Conservation (phyloP, 2,113 vertebrate genomes). For the Malurus elegans region DNA sequence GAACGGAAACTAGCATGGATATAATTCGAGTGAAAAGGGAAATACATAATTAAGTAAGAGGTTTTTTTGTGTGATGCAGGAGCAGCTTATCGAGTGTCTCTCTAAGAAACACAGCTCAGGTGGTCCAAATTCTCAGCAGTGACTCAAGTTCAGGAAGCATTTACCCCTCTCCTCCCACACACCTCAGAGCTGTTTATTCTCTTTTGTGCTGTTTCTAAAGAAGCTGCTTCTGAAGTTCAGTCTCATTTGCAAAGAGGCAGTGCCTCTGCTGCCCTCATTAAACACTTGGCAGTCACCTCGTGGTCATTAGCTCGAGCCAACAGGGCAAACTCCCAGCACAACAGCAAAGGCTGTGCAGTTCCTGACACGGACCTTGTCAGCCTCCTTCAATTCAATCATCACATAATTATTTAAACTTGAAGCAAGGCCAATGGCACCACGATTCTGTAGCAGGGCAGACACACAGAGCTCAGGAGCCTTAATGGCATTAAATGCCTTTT, state of each 20-base stretch:
- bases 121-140: background rate
- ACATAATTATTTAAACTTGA: background rate
- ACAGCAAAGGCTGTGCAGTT: background rate
- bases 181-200: background rate
- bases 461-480: background rate
- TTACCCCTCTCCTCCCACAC: background rate
- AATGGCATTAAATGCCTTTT: background rate
- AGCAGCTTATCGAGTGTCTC: background rate
- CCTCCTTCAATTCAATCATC: background rate
- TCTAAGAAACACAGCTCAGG: background rate
- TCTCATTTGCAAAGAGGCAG: background rate
- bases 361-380: background rate
- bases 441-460: background rate
- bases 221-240: background rate
- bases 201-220: background rate
- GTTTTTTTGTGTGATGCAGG: background rate
- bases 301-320: background rate
- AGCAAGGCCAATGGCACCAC: background rate
- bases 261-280: background rate
- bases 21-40: background rate
- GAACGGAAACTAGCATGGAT: background rate
- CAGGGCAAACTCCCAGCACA: background rate
- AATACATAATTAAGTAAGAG: background rate
- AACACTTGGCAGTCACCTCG: background rate
- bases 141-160: background rate